These are phyloP conservation scores for Dendroctonus ponderosae DNA, from an alignment of 1,140 invertebrate genomes.

Conservation along the genomic window DNA sequence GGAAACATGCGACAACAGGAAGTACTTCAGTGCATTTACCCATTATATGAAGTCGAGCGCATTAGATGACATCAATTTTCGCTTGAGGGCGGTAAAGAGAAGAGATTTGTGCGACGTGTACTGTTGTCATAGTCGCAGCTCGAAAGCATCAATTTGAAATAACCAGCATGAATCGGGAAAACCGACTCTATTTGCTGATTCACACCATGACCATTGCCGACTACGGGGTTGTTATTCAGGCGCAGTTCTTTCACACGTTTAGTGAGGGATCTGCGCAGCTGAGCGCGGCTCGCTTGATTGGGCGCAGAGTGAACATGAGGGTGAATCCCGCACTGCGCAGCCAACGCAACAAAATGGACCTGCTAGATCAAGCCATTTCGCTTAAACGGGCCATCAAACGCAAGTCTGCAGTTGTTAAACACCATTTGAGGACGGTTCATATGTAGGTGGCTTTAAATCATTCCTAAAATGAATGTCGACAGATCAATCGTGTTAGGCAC, in stretches of 20 bases:
- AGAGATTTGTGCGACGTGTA: constrained; percentile 39
- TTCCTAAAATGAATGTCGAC: too few relatives aligned
- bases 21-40: constrained; percentile 2
- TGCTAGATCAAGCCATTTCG: too few relatives aligned
- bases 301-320: constrained; percentile 40
- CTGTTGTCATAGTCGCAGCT: constrained; percentile 45
- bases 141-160: constrained; percentile 43
- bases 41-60: constrained; percentile 25
- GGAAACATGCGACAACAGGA: constrained; percentile 21
- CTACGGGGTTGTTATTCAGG: constrained; percentile 44
- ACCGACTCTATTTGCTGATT: constrained; percentile 41
- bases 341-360: constrained; percentile 31
- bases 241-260: constrained; percentile 48
- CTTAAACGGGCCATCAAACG: constrained; percentile 38
- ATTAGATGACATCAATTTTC: constrained; percentile 47
- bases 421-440: constrained; percentile 42
- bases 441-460: too few relatives aligned
- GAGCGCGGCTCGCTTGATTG: constrained; percentile 39
- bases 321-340: constrained; percentile 37
- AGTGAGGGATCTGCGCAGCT: constrained; percentile 21
- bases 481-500: too few relatives aligned
- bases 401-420: constrained; percentile 42
- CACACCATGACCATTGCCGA: constrained; percentile 50
- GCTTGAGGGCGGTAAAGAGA: constrained; percentile 40
- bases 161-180: not conserved